Base-by-base conservation (phyloP, 2,888 invertebrate species). In the Drosophila pseudotakahashii region DNA sequence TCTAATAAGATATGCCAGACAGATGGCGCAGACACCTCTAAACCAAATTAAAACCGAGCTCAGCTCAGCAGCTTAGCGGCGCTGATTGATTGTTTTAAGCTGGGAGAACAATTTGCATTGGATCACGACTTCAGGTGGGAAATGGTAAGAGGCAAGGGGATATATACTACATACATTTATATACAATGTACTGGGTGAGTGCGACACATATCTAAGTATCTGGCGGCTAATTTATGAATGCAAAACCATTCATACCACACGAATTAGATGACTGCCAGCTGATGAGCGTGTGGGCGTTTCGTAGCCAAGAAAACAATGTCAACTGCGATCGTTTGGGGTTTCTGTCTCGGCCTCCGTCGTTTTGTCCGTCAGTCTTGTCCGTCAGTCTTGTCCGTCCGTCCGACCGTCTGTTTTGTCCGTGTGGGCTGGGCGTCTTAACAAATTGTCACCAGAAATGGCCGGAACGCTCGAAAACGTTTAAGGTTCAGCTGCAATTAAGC, bases 181-280 rank as follows among this genome's bases (percentile, higher is more conserved):
- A 44, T 42, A 9, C 14, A 16, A 47, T 47, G n/a, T n/a, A 36
- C 26, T 44, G 57, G 32, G 69, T 48, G 72, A 79, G 70, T 77
- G 76, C 68, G 76, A 75, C 73, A 83, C 58, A 75, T 66, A 66
- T 70, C 63, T 53, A 66, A 69, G 82, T 73, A 75, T 71, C 58
- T 71, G 63, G 36, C 51, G 66, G 74, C 73, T 79, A 85, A 86
- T 85, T 86, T 87, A 86, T 86, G 79, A 87, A 86, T 81, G 85
- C 87, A 81, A 82, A 75, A 73, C 64, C 84, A 86, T 87, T 85
- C 84, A 84, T 76, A 73, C 74, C 77, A 70, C 76, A 70, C 76
- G 78, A 86, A 84, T 81, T 85, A 86, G 82, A 84, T 85, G 79
- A 81, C 76, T 62, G 71, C 70, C 66, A 45, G 53, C 26, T 19